Conservation (phyloP, 2,113 vertebrate species). For the Oryzias celebensis region DNA sequence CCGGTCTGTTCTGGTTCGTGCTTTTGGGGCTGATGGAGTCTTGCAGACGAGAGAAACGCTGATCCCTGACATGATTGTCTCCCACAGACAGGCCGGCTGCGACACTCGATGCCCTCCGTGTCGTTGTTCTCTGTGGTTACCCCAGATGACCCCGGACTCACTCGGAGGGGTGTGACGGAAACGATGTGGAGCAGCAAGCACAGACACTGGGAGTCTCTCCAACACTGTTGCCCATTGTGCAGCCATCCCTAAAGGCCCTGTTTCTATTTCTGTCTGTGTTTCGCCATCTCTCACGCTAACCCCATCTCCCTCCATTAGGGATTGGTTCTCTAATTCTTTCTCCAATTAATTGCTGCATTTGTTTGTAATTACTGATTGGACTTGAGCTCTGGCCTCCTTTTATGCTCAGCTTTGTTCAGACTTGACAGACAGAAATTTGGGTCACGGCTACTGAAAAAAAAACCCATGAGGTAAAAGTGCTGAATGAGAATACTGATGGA, state of each 20-base stretch:
- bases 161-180: conserved; percentile 21
- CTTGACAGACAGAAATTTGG: conserved; percentile 37
- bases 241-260: conserved; percentile 33
- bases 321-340: conserved; percentile 12
- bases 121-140: conserved; percentile 1
- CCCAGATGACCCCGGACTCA: conserved; percentile 19
- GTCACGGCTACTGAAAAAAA: conserved; percentile 31
- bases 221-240: conserved; percentile 49
- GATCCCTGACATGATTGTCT: neutral
- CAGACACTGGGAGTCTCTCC: conserved; percentile 19
- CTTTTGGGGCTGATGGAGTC: neutral
- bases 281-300: conserved; percentile 6
- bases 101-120: neutral
- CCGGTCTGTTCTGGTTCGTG: neutral
- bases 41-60: neutral
- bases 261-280: conserved; percentile 52
- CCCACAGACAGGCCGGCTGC: conserved; percentile 1
- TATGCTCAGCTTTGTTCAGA: conserved; percentile 4
- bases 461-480: conserved; percentile 24
- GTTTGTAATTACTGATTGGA: conserved; percentile 28
- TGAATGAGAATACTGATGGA: conserved; percentile 31
- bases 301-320: neutral
- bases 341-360: conserved; percentile 23
- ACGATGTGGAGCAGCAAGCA: conserved; percentile 18
- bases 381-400: conserved; percentile 1